These are phyloP conservation scores for Charanyca ferruginea DNA, from an alignment of 2,888 invertebrate genomes.

Conservation along the genomic window DNA sequence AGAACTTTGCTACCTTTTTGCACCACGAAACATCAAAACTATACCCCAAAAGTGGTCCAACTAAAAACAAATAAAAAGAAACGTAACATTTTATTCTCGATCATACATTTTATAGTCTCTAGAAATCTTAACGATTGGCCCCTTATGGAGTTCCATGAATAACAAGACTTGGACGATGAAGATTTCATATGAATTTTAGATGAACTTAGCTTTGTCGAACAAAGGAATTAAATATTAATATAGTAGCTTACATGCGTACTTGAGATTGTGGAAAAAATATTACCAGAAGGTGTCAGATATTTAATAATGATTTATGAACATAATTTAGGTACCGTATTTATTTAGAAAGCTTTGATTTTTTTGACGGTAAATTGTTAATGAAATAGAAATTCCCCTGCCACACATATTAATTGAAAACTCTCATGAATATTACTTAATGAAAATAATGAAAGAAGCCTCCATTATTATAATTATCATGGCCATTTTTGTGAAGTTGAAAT, in stretches of 20 bases:
- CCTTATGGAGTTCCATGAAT: conserved; percentile 48
- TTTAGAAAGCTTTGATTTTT: conserved; percentile 7
- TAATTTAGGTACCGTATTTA: conserved; percentile 34
- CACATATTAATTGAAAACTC: conserved; percentile 1
- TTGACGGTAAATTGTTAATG: neutral
- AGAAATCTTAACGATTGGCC: conserved; percentile 51
- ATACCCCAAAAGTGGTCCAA: conserved; percentile 32
- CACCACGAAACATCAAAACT: conserved; percentile 27
- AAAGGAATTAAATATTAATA: conserved; percentile 63
- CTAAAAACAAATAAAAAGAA: conserved; percentile 25
- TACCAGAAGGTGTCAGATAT: conserved; percentile 36
- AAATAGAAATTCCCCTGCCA: neutral
- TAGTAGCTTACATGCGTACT: conserved; percentile 34
- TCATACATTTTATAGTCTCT: conserved; percentile 38
- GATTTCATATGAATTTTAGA: conserved; percentile 56
- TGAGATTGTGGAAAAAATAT: conserved; percentile 31
- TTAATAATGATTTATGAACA: conserved; percentile 38
- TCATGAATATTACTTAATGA: conserved; percentile 33
- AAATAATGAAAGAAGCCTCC: conserved; percentile 1
- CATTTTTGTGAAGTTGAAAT: neutral
- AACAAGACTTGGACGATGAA: conserved; percentile 47
- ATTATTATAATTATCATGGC: neutral
- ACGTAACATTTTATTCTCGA: conserved; percentile 35
- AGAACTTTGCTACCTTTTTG: conserved; percentile 23
- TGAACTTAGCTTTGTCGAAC: conserved; percentile 59